phyloP scores from a whole-genome alignment of 1,140 invertebrate species.

The Spodoptera litura region DNA sequence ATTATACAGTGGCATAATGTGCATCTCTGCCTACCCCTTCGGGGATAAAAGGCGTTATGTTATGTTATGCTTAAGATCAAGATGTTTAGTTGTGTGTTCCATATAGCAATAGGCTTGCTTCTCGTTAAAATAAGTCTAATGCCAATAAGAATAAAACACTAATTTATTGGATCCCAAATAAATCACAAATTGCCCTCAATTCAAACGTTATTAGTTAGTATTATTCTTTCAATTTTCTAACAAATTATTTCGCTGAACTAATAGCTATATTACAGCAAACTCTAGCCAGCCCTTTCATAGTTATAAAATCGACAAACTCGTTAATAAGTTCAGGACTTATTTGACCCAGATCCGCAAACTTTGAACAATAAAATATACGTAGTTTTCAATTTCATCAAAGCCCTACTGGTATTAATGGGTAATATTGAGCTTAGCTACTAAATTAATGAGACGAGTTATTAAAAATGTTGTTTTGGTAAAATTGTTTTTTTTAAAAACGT shows the following conservation, averaged over 20 bases:
- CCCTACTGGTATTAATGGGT: constrained; percentile 18
- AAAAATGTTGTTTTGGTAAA: not conserved
- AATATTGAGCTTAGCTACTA: constrained; percentile 21
- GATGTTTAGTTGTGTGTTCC: too few relatives aligned
- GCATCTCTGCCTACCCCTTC: too few relatives aligned
- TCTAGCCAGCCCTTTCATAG: not conserved
- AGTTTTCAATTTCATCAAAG: constrained; percentile 32
- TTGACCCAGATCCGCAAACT: constrained; percentile 26
- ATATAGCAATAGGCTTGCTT: too few relatives aligned
- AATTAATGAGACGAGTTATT: not conserved
- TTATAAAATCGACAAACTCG: constrained; percentile 34
- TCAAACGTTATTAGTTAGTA: too few relatives aligned
- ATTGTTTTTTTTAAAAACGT: too few relatives aligned
- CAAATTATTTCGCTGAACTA: not conserved
- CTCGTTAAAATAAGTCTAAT: not conserved
- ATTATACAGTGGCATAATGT: too few relatives aligned
- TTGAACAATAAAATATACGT: constrained; percentile 7
- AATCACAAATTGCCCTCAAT: too few relatives aligned
- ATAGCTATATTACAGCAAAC: not conserved
- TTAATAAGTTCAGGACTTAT: constrained; percentile 28
- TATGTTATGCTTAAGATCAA: too few relatives aligned
- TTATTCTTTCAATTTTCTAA: too few relatives aligned
- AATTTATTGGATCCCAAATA: too few relatives aligned
- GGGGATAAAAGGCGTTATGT: too few relatives aligned
- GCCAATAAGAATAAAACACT: too few relatives aligned